Percentiles rank a stretch among this genome's conserved stretches.
Conservation (phyloP, 2,888 invertebrate genomes). For the Lycophotia porphyrea region DNA sequence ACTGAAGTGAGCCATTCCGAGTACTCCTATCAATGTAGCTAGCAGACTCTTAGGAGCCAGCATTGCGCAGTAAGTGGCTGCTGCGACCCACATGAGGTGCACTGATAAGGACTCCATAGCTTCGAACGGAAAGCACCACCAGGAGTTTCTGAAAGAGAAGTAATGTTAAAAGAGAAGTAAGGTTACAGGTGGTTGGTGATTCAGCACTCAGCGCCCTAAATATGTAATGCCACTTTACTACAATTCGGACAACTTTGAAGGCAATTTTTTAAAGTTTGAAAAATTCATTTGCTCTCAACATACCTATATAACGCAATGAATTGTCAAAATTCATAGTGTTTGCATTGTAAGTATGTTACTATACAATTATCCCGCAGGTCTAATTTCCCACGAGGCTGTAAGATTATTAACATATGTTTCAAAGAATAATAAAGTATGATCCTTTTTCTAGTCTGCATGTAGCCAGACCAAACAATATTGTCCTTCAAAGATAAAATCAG, state of each 20-base stretch:
- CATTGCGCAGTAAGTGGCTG: slow-evolving; percentile 96
- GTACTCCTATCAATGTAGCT: slow-evolving; percentile 96
- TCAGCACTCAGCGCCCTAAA: too few species aligned
- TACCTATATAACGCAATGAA: too few species aligned
- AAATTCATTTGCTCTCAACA: too few species aligned
- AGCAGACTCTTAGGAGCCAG: slow-evolving; percentile 95
- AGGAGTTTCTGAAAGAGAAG: slow-evolving; percentile 91
- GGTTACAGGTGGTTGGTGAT: too few species aligned
- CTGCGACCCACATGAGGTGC: slow-evolving; percentile 97
- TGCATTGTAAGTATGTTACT: too few species aligned
- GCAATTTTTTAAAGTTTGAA: too few species aligned
- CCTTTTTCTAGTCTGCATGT: background rate
- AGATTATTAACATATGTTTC: background rate
- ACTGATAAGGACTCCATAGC: slow-evolving; percentile 96
- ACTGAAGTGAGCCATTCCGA: slow-evolving; percentile 97
- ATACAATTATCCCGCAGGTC: too few species aligned
- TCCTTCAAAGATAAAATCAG: background rate
- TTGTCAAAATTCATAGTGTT: too few species aligned
- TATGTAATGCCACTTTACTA: too few species aligned
- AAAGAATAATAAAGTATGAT: background rate
- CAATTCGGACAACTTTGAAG: too few species aligned
- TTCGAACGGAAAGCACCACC: slow-evolving; percentile 97
- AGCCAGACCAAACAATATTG: background rate
- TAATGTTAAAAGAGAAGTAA: background rate
- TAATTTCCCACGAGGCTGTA: too few species aligned